Base-by-base conservation (phyloP, 2,113 vertebrate genomes). In the Ginglymostoma cirratum region DNA sequence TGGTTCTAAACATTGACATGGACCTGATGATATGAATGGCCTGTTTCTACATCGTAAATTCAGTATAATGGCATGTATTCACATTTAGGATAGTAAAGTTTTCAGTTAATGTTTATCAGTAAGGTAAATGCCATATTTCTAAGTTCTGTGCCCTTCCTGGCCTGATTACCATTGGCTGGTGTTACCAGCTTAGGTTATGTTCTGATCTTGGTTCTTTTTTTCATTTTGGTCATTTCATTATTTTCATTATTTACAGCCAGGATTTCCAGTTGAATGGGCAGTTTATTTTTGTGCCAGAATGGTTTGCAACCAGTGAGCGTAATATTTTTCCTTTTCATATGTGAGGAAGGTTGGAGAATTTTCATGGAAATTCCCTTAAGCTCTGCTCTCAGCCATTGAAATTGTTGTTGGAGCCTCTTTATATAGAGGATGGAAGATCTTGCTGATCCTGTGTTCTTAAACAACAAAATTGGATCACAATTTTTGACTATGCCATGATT, bases 221-320 rank as follows among this genome's bases (percentile, higher is more conserved):
- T 30, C 87, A 93, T 67, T 93, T 66, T 8, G 34, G 66, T 66
- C 7, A 4, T 24, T 66, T 66, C 38, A 42, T 61, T 61, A 61
- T 67, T 6, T 66, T 67, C 34, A 67, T 93, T 38, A 93, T 93
- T 93, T 66, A 38, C 34, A 65, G 55, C 42, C 89, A 93, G 55
- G 34, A 38, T 72, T 95, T 95, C 67, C 94, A 95, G 21, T 70
- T 95, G 66, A 95, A 95, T 72, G 69, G 38, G 69, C 23, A 95
- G 67, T 95, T 95, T 45, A 14, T 72, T 52, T 45, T 52, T 52
- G 38, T 48, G 45, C 67, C 55, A 72, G 45, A 48, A 72, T 95
- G 24, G 45, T 6, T 72, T 95, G 69, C 38, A 72, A 48, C 42
- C 38, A 72, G 42, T 24, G 66, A 95, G 93, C 21, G 12, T 38